phyloP scores from a whole-genome alignment of 2,113 vertebrate genomes.

The Heptranchias perlo region DNA sequence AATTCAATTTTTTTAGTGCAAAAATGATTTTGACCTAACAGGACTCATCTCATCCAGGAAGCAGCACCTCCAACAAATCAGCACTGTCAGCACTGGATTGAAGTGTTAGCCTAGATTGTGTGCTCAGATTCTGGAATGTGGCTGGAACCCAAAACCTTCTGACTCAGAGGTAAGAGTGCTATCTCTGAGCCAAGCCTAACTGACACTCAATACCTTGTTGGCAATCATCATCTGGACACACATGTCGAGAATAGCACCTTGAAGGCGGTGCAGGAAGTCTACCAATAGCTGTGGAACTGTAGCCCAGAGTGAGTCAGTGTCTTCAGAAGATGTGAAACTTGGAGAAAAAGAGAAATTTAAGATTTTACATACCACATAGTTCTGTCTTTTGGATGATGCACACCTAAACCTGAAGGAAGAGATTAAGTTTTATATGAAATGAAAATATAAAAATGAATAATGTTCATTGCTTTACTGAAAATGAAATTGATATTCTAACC shows the following conservation, averaged over 20 bases:
- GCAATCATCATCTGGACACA: background rate
- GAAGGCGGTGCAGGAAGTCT: background rate
- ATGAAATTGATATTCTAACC: conserved; percentile 43
- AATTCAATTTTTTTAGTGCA: background rate
- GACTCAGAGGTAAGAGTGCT: background rate
- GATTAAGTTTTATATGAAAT: background rate
- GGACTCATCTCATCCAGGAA: background rate
- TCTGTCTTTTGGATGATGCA: background rate
- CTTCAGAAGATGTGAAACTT: background rate
- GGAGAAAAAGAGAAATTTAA: background rate
- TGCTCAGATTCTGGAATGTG: background rate
- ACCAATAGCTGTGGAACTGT: background rate
- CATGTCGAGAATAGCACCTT: background rate
- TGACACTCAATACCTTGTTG: background rate
- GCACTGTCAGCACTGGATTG: background rate
- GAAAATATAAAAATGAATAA: background rate
- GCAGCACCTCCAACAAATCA: background rate
- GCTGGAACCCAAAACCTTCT: background rate
- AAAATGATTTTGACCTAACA: background rate
- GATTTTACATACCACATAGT: background rate
- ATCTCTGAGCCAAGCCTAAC: background rate
- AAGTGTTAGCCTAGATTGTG: background rate
- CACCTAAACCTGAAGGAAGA: conserved; percentile 23
- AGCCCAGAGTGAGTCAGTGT: background rate
- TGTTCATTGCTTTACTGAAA: background rate